phyloP scores from a whole-genome alignment of 2,797 vertebrate species.

The Channallabes apus region DNA sequence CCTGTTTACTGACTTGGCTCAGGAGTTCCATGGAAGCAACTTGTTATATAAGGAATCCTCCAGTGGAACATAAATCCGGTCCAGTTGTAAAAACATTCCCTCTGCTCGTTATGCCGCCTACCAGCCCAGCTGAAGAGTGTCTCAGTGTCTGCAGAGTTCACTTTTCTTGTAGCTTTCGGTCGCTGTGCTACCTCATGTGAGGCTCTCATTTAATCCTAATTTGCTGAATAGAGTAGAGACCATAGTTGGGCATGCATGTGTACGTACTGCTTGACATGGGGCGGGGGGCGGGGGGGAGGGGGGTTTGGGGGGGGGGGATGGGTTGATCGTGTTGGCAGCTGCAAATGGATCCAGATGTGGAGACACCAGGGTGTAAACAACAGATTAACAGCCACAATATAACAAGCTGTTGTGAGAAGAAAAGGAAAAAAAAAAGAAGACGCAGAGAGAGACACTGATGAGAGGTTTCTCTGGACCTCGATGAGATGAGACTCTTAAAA shows the following conservation, averaged over 20 bases:
- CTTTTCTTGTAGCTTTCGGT: constrained; percentile 25
- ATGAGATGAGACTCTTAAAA: constrained; percentile 15
- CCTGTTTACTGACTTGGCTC: constrained; percentile 37
- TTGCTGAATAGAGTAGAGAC: constrained; percentile 31
- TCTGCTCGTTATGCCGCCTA: constrained; percentile 49
- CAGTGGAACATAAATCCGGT: constrained; percentile 48
- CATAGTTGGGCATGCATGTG: constrained; percentile 29
- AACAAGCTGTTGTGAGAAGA: constrained; percentile 38
- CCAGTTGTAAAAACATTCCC: constrained; percentile 59
- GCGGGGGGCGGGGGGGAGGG: not conserved
- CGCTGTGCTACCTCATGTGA: not conserved
- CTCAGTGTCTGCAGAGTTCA: constrained; percentile 36
- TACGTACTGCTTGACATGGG: not conserved
- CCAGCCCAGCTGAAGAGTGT: constrained; percentile 42
- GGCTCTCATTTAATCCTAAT: constrained; percentile 12
- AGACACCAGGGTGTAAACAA: constrained; percentile 52
- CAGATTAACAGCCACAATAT: constrained; percentile 46
- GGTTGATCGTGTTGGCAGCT: constrained; percentile 26
- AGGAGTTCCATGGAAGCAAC: constrained; percentile 22
- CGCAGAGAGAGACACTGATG: constrained; percentile 33
- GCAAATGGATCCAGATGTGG: constrained; percentile 56
- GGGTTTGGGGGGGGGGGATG: not conserved
- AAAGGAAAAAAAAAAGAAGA: constrained; percentile 31
- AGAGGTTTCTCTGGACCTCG: constrained; percentile 29
- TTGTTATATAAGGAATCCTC: constrained; percentile 49